Evolutionary conservation across 1,140 invertebrate genomes (phyloP), one percentile per base, ranked within the genome.

Genomic region (Amphibalanus amphitrite): DNA sequence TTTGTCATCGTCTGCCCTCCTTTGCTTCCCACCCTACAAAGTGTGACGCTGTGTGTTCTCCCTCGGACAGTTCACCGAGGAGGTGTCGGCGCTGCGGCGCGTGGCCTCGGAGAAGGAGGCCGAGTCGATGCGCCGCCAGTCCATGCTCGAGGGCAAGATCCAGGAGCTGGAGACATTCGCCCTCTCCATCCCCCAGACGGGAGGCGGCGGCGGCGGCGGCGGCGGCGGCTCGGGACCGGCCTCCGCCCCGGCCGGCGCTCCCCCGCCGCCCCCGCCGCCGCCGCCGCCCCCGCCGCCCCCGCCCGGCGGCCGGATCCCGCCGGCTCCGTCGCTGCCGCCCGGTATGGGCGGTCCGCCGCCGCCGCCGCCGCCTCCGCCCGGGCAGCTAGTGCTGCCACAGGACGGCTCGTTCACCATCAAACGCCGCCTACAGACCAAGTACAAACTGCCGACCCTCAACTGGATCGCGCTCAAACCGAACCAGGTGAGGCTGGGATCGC

Each of bases 391-490:
- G 73, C 86, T 87, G 70, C 86, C 86, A 4, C 74, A 74, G 29
- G 70, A 72, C 28, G 75, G 74, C 81, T 82, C 81, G 17, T 94
- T 97, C 91, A 96, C 94, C 64, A 97, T 98, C 76, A 98, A 98
- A 82, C 86, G 91, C 78, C 94, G 95, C 81, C 90, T 97, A 65
- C 90, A 95, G 81, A 97, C 96, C 23, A 98, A 97, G 80, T 95
- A 97, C 81, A 97, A 98, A 81, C 82, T 99, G 74, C 97, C 97
- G 3, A 95, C 95, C 40, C 82, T 99, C 3, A 99, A 99, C 80
- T 99, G 97, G 97, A 89, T 97, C 72, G 93, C 95, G 10, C 82
- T 99, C 33, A 98, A 98, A 81, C 96, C 97, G 0, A 95, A 97
- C 80, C 95, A 99, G 85, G 86, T 88, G 69, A 70, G 74, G 15